phyloP scores from a whole-genome alignment of 2,888 invertebrate genomes.

The Biston betularia region DNA sequence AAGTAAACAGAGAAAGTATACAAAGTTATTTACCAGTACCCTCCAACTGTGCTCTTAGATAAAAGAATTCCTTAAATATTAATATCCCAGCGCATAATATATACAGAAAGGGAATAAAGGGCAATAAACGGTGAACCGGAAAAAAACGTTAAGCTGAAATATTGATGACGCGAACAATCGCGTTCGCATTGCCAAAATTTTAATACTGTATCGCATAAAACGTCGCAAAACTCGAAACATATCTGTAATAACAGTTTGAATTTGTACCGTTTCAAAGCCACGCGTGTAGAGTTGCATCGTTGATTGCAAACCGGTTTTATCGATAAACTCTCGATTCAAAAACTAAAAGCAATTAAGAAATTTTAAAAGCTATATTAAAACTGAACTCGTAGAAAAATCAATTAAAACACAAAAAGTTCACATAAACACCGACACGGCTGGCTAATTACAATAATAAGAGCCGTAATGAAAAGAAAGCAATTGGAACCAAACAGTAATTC shows the following conservation, averaged over 20 bases:
- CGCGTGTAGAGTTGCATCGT: constrained; percentile 18
- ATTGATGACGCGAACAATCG: constrained; percentile 40
- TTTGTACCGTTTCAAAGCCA: constrained; percentile 1
- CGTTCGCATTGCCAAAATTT: constrained; percentile 12
- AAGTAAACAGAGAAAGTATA: constrained; percentile 39
- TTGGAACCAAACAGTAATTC: constrained; percentile 41
- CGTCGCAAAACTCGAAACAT: constrained; percentile 21
- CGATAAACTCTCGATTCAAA: constrained; percentile 23
- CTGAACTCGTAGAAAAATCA: constrained; percentile 23
- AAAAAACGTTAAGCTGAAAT: constrained; percentile 41
- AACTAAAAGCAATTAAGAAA: constrained; percentile 28
- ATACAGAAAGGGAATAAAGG: constrained; percentile 38
- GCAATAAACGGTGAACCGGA: constrained; percentile 41
- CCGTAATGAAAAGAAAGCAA: constrained; percentile 40
- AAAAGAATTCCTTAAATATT: constrained; percentile 51
- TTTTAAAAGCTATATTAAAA: constrained; percentile 29
- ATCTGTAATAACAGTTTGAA: constrained; percentile 29
- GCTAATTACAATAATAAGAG: constrained; percentile 40
- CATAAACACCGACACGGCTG: constrained; percentile 29
- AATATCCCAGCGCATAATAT: constrained; percentile 39
- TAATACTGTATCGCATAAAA: constrained; percentile 36
- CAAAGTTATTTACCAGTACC: constrained; percentile 34
- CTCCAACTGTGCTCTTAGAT: constrained; percentile 14
- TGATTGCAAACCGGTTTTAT: constrained; percentile 24
- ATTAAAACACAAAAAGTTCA: constrained; percentile 29